Evolutionary conservation across 2,113 vertebrate genomes (phyloP).

Genomic region (Vulpes vulpes): DNA sequence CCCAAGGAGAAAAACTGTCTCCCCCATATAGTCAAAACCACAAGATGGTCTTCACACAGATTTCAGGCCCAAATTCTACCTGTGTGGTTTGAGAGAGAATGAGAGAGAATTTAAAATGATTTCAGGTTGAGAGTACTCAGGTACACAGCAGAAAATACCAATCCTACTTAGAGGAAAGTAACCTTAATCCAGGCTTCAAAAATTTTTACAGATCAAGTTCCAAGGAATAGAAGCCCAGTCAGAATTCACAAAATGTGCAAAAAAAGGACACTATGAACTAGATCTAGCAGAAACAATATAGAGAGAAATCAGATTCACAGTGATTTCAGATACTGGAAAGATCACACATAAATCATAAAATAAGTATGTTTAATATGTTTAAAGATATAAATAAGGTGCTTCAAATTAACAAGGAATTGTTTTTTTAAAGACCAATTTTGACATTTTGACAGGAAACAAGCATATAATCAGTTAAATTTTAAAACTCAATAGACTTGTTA

Average conservation of each 20-base stretch:
- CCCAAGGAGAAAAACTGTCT: neutral
- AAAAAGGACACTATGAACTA: neutral
- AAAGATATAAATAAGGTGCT: neutral
- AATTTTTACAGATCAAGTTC: neutral
- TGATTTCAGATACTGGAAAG: neutral
- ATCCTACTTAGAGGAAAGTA: neutral
- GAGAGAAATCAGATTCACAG: neutral
- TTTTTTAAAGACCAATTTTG: neutral
- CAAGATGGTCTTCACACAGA: neutral
- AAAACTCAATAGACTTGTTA: neutral
- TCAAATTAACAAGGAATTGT: neutral
- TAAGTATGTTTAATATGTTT: neutral
- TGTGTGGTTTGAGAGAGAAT: neutral
- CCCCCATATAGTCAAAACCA: neutral
- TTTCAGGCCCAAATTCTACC: neutral
- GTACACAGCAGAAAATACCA: neutral
- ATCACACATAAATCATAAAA: neutral
- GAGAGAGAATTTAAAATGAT: neutral
- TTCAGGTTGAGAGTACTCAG: neutral
- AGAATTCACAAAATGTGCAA: neutral
- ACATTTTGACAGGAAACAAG: neutral
- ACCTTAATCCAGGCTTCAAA: neutral
- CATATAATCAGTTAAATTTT: neutral
- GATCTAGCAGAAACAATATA: neutral
- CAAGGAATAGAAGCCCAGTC: neutral